Evolutionary conservation across 2,888 invertebrate genomes (phyloP).

Genomic region (Epirrhoe alternata): DNA sequence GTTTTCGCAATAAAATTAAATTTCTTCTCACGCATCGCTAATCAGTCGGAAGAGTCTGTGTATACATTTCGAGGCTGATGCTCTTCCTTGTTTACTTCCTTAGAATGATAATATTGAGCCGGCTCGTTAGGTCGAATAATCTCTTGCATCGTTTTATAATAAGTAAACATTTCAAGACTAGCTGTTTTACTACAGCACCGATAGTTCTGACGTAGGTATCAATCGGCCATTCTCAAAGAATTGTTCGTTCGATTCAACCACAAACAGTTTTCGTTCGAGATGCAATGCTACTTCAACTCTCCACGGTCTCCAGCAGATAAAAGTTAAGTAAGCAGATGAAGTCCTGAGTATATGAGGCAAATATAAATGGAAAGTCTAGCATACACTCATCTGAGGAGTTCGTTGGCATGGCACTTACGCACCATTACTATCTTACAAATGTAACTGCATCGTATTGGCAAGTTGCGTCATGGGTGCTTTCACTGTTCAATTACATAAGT

Average conservation of each 20-base stretch:
- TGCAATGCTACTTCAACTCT: no score
- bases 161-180: no score
- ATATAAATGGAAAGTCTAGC: neutral
- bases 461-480: slow-evolving; percentile 37
- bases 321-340: neutral
- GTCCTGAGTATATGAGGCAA: neutral
- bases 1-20: slow-evolving; percentile 39
- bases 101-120: slow-evolving; percentile 23
- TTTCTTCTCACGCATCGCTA: slow-evolving; percentile 41
- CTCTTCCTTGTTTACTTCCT: slow-evolving; percentile 40
- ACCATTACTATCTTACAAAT: slow-evolving; percentile 13
- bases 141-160: neutral
- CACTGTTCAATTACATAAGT: slow-evolving; percentile 36
- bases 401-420: slow-evolving; percentile 5
- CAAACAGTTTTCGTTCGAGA: no score
- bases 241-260: no score
- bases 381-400: neutral
- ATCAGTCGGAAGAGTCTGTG: slow-evolving; percentile 41
- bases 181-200: no score
- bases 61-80: slow-evolving; percentile 38
- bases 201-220: no score
- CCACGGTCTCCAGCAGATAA: no score
- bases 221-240: no score
- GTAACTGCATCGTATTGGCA: slow-evolving; percentile 27
- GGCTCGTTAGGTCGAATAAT: slow-evolving; percentile 7